phyloP scores from a whole-genome alignment of 2,797 vertebrate species.

The Bothrops alternatus region DNA sequence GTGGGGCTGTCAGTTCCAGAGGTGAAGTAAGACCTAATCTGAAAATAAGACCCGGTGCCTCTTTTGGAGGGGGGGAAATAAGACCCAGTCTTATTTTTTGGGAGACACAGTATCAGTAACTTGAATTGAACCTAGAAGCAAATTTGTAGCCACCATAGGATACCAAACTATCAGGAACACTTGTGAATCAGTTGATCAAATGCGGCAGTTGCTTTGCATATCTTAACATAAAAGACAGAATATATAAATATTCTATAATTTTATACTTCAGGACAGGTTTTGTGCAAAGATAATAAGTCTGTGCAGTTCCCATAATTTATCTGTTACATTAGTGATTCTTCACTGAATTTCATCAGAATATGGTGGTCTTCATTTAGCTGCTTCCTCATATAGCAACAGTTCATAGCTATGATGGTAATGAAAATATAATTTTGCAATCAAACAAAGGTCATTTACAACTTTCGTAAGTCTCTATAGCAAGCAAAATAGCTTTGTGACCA shows the following conservation, averaged over 20 bases:
- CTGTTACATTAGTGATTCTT: neutral
- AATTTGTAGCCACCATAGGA: neutral
- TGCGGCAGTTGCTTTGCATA: neutral
- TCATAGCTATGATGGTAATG: neutral
- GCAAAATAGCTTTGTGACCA: neutral
- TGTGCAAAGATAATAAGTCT: neutral
- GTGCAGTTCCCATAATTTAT: neutral
- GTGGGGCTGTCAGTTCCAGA: too few species aligned
- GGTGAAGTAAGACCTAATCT: too few species aligned
- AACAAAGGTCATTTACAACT: neutral
- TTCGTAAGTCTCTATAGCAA: neutral
- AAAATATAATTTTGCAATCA: neutral
- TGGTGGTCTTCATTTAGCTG: neutral
- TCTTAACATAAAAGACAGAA: neutral
- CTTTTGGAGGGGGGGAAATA: too few species aligned
- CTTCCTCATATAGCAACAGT: neutral
- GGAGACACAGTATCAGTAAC: neutral
- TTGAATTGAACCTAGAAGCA: neutral
- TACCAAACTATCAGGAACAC: neutral
- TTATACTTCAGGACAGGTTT: neutral
- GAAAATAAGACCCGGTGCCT: too few species aligned
- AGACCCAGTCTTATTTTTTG: too few species aligned
- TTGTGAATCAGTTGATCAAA: neutral
- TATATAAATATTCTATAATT: neutral
- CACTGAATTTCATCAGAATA: neutral